Conservation (phyloP, 2,113 vertebrate genomes). For the Ibidorhyncha struthersii region DNA sequence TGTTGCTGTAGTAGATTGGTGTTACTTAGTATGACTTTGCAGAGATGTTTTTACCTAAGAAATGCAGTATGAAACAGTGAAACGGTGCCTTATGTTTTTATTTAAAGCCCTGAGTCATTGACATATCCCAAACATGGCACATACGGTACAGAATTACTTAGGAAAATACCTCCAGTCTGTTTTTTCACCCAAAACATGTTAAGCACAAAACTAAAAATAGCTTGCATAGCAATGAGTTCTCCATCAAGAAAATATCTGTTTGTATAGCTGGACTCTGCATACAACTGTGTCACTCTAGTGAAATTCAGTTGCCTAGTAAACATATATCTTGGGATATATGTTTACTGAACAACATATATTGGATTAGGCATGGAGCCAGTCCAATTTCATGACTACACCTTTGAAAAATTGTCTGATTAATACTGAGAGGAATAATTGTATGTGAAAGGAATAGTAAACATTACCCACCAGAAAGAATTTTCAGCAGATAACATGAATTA, state of each 20-base stretch:
- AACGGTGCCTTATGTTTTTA: background rate
- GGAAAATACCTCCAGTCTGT: background rate
- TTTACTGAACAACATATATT: constrained; percentile 34
- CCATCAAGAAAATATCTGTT: constrained; percentile 8
- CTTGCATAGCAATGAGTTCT: background rate
- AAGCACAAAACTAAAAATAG: constrained; percentile 3
- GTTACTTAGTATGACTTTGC: background rate
- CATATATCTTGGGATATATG: background rate
- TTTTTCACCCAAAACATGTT: constrained; percentile 9
- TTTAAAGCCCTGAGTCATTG: background rate
- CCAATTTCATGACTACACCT: constrained; percentile 16
- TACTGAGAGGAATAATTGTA: constrained; percentile 43
- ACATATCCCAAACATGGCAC: background rate
- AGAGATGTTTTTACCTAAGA: background rate
- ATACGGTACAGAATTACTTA: background rate
- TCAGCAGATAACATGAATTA: background rate
- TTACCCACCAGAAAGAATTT: background rate
- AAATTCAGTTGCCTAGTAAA: constrained; percentile 34
- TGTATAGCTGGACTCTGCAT: background rate
- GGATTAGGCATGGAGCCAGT: constrained; percentile 27
- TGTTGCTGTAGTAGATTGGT: fast-evolving
- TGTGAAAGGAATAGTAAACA: constrained; percentile 44
- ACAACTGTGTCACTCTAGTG: background rate
- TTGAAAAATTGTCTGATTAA: constrained; percentile 54
- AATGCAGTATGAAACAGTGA: background rate